Conservation (phyloP, 1,140 invertebrate species). For the Diabrotica undecimpunctata region DNA sequence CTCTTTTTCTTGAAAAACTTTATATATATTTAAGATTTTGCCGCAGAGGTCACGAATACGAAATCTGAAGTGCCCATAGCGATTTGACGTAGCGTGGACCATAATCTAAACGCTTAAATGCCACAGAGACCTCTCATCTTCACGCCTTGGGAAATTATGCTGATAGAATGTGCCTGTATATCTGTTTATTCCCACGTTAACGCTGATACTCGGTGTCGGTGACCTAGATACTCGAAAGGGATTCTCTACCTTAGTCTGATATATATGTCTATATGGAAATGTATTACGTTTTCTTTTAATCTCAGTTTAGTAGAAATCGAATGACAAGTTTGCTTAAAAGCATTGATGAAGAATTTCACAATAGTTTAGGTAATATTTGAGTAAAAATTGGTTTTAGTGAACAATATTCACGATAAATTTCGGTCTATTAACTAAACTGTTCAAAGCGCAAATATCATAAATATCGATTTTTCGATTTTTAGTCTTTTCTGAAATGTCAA, state of each 20-base stretch:
- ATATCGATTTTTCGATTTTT: no score
- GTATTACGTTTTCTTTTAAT: neutral
- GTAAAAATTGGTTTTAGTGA: no score
- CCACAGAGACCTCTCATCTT: neutral
- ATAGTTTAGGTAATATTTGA: no score
- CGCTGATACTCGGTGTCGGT: neutral
- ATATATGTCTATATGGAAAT: neutral
- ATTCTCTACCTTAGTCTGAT: neutral
- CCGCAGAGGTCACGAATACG: neutral
- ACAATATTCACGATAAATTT: no score
- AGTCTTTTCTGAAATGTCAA: no score
- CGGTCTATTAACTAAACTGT: no score
- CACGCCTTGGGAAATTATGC: slow-evolving; percentile 1
- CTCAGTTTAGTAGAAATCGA: neutral
- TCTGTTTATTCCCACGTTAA: neutral
- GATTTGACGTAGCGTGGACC: neutral
- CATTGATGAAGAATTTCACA: no score
- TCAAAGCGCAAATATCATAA: no score
- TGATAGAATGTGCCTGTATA: slow-evolving; percentile 2
- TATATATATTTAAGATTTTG: neutral
- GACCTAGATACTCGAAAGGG: neutral
- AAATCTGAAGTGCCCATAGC: neutral
- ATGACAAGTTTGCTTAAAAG: no score
- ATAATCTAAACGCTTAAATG: slow-evolving; percentile 2
- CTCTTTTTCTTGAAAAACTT: no score